A percentile compares a stretch with the other conserved stretches of the same genome.
Conservation (phyloP, 2,113 vertebrate genomes). For the Aspidoscelis tigris region DNA sequence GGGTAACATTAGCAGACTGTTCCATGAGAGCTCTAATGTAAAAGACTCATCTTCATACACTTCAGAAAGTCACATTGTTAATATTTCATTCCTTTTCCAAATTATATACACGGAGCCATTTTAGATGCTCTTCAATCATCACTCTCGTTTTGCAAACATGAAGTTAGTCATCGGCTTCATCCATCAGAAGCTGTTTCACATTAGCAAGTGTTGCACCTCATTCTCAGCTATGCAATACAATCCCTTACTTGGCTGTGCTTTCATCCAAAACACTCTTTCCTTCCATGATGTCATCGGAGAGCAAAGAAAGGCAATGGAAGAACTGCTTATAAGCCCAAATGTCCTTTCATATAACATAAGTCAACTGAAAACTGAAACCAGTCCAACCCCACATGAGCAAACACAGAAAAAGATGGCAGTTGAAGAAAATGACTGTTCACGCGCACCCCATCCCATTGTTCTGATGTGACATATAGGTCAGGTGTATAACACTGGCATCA, state of each 20-base stretch:
- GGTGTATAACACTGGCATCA: no score
- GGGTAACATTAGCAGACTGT: conserved; percentile 25
- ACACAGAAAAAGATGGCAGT: neutral
- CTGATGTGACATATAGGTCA: neutral
- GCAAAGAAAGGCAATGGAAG: neutral
- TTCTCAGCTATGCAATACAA: neutral
- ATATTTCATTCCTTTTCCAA: conserved; percentile 37
- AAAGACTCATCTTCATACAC: neutral
- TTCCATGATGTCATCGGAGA: conserved; percentile 12
- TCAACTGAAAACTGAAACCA: neutral
- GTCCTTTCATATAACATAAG: neutral
- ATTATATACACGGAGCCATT: conserved; percentile 48
- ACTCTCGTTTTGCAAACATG: conserved; percentile 28
- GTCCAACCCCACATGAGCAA: neutral
- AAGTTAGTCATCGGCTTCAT: conserved; percentile 39
- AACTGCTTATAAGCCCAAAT: neutral
- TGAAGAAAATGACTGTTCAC: neutral
- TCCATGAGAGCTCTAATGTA: conserved; percentile 37
- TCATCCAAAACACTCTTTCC: neutral
- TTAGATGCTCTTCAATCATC: conserved; percentile 14
- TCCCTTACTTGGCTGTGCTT: neutral
- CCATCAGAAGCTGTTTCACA: conserved; percentile 17
- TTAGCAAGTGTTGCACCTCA: neutral
- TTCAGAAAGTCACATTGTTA: neutral
- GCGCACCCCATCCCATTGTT: neutral